Conservation (phyloP, 2,113 vertebrate genomes). For the Ploceus nigricollis region DNA sequence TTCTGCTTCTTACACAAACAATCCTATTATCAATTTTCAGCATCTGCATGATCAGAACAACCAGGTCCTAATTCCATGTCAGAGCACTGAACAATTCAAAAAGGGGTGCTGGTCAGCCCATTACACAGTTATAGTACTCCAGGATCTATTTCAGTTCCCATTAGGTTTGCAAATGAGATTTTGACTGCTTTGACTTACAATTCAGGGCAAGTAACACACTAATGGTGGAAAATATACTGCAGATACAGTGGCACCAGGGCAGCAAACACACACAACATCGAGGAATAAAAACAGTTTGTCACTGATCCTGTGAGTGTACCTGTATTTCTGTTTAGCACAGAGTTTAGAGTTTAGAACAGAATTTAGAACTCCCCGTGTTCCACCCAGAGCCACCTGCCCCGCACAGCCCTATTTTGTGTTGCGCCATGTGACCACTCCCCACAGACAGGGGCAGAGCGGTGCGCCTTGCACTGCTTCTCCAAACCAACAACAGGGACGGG, state of each 20-base stretch:
- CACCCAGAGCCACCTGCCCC: neutral
- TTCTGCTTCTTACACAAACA: neutral
- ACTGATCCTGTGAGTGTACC: neutral
- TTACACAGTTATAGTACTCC: neutral
- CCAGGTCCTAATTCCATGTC: neutral
- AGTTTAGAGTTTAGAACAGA: too few relatives aligned
- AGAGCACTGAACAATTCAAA: neutral
- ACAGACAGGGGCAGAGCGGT: rapidly evolving
- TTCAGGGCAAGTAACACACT: neutral
- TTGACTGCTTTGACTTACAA: neutral
- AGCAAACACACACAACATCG: neutral
- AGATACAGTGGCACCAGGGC: neutral
- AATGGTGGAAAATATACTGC: neutral
- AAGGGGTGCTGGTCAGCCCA: rapidly evolving
- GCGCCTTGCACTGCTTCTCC: rapidly evolving
- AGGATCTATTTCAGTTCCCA: neutral
- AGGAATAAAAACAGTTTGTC: neutral
- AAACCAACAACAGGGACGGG: neutral
- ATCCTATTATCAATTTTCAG: neutral
- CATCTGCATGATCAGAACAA: neutral
- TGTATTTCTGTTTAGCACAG: neutral
- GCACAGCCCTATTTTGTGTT: rapidly evolving
- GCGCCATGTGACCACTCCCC: too few relatives aligned
- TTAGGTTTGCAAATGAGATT: constrained; percentile 18
- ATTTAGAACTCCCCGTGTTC: rapidly evolving